A percentile compares a stretch with the other conserved stretches of the same genome.
These are phyloP conservation scores for Eilema griseolum DNA, from an alignment of 2,888 invertebrate species.

Conservation along the genomic window DNA sequence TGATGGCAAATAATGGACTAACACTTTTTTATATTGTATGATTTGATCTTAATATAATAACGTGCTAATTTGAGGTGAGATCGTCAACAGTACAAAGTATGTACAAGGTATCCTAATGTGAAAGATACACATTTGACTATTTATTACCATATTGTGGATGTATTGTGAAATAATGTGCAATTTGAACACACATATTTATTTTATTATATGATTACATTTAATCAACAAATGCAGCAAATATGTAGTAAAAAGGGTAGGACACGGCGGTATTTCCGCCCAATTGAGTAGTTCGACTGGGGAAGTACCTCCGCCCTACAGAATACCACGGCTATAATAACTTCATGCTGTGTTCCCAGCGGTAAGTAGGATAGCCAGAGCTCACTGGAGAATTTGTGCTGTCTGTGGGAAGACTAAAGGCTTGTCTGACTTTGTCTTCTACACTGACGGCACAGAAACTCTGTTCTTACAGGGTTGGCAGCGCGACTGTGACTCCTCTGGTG, in stretches of 20 bases:
- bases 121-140: conserved; percentile 37
- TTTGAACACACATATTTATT: neutral
- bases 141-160: conserved; percentile 15
- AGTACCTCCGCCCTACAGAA: no score
- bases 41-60: conserved; percentile 25
- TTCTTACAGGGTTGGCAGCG: no score
- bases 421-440: no score
- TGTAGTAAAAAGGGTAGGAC: neutral
- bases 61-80: conserved; percentile 37
- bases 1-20: conserved; percentile 31
- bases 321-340: no score
- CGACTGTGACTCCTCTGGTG: no score
- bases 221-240: neutral
- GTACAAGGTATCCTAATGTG: conserved; percentile 13
- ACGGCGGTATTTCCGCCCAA: no score
- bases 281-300: no score
- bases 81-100: conserved; percentile 21
- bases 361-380: no score
- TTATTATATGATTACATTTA: neutral
- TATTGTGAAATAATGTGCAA: conserved; percentile 18
- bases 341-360: no score
- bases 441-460: no score
- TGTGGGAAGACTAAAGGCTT: no score
- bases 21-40: conserved; percentile 49
- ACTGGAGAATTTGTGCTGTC: no score